Base-by-base conservation (phyloP, 2,888 invertebrate genomes). In the Brassicogethes aeneus region DNA sequence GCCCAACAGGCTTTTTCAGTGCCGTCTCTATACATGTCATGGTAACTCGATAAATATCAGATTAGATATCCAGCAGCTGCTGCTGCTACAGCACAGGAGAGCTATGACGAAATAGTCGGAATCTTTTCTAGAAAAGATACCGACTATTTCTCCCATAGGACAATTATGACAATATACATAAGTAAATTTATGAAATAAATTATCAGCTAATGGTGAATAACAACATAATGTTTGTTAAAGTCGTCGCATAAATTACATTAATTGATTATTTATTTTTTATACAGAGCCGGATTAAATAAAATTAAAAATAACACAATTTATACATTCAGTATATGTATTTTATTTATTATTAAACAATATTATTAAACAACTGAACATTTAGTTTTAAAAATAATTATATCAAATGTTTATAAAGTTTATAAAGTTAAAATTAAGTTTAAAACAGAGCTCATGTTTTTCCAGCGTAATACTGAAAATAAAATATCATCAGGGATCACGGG, bases 141-240 rank as follows among this genome's bases (percentile, higher is more conserved):
- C n/a, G n/a, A n/a, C n/a, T n/a, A n/a, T 59, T 60, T 59, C 57
- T 53, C 53, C 46, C 64, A 62, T 59, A 61, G 58, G 61, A 62
- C 62, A 64, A 58, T 62, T 53, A 62, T 64, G 62, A 64, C 63
- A 62, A 64, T 65, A 63, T 64, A 61, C 61, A 59, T 58, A 54
- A 59, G 54, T 47, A 58, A 60, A 53, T 61, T 61, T 60, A 61
- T 60, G 59, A 64, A 62, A 64, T 64, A 61, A 63, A 62, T 61
- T 63, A 64, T 62, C 61, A 61, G 60, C 53, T 61, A 62, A 61
- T 62, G 60, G 61, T 53, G 57, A 61, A 59, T 61, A 62, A 62
- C 58, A 61, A 55, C 61, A 55, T 62, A 61, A 61, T 57, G 58
- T 57, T 60, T 61, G 58, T 62, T 61, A 59, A 56, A 53, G 56